A percentile compares a stretch with the other conserved stretches of the same genome.
phyloP scores from a whole-genome alignment of 1,140 invertebrate species.

The Polyergus mexicanus region DNA sequence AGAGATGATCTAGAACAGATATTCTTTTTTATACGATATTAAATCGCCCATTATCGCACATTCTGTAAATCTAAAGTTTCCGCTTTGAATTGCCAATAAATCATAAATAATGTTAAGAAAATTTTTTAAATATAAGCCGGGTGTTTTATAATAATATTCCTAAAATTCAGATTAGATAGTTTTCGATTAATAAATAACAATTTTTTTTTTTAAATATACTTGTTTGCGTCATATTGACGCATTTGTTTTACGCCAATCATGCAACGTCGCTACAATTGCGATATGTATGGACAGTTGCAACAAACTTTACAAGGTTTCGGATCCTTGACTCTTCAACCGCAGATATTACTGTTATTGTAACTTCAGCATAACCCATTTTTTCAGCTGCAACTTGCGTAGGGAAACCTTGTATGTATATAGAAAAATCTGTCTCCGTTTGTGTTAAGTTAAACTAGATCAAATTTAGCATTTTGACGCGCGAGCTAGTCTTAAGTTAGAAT shows the following conservation, averaged over 20 bases:
- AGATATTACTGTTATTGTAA: constrained; percentile 54
- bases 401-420: constrained; percentile 28
- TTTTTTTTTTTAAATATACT: not conserved
- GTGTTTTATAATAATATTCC: not conserved
- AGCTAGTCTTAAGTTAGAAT: constrained; percentile 16
- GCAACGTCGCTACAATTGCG: not conserved
- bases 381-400: constrained; percentile 49
- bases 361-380: constrained; percentile 67
- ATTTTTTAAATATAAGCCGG: not conserved
- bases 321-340: constrained; percentile 66
- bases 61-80: not conserved
- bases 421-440: constrained; percentile 37
- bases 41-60: not conserved
- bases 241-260: constrained; percentile 28
- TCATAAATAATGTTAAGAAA: not conserved
- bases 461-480: constrained; percentile 45
- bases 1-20: not conserved
- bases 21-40: not conserved
- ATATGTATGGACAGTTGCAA: constrained; percentile 29
- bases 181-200: not conserved
- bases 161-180: not conserved
- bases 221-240: constrained; percentile 21
- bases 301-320: constrained; percentile 66
- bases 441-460: constrained; percentile 34
- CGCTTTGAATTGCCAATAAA: not conserved